A percentile compares a stretch with the other conserved stretches of the same genome.
Evolutionary conservation across 2,113 vertebrate genomes (phyloP).

Genomic region (Crotalus viridis): DNA sequence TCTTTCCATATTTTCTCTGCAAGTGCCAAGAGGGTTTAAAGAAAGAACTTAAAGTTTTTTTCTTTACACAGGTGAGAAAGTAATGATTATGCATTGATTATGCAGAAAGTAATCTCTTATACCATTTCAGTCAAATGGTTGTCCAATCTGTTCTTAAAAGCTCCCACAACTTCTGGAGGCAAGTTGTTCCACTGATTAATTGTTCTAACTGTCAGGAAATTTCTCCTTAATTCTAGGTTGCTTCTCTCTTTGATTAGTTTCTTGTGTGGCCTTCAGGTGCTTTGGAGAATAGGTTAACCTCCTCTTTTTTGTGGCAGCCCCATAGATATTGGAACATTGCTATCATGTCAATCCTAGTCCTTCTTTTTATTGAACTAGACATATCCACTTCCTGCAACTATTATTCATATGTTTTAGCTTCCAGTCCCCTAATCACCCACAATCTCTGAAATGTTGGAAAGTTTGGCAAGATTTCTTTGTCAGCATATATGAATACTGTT

Average conservation of each 20-base stretch:
- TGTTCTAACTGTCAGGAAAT: no score
- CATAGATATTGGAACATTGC: background rate
- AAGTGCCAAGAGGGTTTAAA: background rate
- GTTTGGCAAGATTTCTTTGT: background rate
- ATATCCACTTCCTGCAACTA: background rate
- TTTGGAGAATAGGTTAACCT: no score
- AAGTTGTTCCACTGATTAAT: no score
- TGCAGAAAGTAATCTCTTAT: background rate
- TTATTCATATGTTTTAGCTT: no score
- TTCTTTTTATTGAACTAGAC: background rate
- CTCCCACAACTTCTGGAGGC: no score
- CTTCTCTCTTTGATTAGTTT: no score
- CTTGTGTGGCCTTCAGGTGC: no score
- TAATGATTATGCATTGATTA: background rate
- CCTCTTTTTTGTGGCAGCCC: no score
- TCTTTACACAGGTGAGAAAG: background rate
- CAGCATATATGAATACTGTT: background rate
- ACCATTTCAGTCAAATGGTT: background rate
- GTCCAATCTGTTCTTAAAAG: no score
- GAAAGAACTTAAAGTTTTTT: background rate
- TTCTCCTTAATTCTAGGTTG: no score
- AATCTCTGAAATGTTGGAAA: background rate
- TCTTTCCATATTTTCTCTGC: background rate
- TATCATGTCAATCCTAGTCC: background rate
- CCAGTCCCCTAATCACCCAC: no score